phyloP scores from a whole-genome alignment of 1,140 invertebrate genomes.

The Octopus bimaculoides region DNA sequence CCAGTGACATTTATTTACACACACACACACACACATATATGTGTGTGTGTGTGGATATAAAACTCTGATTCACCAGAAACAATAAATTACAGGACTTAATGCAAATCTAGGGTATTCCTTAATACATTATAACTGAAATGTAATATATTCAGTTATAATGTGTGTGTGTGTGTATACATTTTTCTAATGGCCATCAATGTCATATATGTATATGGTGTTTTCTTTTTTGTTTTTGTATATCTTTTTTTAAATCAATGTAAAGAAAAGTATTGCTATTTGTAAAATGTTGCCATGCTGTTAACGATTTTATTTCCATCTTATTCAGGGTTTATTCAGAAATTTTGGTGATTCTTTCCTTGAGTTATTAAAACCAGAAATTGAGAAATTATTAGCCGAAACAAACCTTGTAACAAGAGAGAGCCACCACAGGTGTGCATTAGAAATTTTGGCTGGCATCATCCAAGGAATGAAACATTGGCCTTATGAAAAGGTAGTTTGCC shows the following conservation, averaged over 20 bases:
- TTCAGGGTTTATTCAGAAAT: constrained; percentile 75
- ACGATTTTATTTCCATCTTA: constrained; percentile 24
- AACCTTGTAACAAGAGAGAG: constrained; percentile 71
- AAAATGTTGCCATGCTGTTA: neutral
- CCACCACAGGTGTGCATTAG: constrained; percentile 79
- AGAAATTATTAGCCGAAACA: constrained; percentile 66
- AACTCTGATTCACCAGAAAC: too few relatives aligned
- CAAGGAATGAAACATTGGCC: constrained; percentile 81
- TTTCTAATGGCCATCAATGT: too few relatives aligned
- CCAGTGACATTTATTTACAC: too few relatives aligned
- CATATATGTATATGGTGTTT: too few relatives aligned
- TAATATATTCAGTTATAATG: too few relatives aligned
- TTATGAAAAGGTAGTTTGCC: constrained; percentile 62
- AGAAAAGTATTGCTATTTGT: neutral
- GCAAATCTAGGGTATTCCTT: too few relatives aligned
- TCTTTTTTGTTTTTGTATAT: too few relatives aligned
- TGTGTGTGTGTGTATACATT: too few relatives aligned
- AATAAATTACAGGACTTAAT: too few relatives aligned
- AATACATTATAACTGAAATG: too few relatives aligned
- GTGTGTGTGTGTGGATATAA: too few relatives aligned
- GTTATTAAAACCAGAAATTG: constrained; percentile 67
- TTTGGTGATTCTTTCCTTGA: constrained; percentile 69
- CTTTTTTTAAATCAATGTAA: neutral
- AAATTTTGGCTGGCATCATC: constrained; percentile 75
- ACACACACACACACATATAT: too few relatives aligned